Evolutionary conservation across 2,797 vertebrate genomes (phyloP), one percentile per base, ranked within the genome.

Genomic region (Rhynchonycteris naso): DNA sequence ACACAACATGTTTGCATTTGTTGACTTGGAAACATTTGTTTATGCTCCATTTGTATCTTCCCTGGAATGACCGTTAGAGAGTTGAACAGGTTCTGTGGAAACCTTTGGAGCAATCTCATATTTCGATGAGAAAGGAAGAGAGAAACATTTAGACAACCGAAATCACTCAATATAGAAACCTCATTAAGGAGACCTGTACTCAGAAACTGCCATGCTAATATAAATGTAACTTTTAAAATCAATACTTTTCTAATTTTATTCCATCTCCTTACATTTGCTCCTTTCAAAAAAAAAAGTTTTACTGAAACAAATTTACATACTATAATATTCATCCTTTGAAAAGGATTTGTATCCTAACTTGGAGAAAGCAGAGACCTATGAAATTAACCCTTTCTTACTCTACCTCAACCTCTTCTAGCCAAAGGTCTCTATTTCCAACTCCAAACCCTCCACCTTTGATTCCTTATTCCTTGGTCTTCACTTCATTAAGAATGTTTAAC

Each of bases 101-200:
- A 92, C 8, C 15, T 82, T 28, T 82, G 63, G 58, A 78, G 33
- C 13, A 87, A 33, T 74, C 18, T 86, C 79, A 75, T 92, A 94
- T 79, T 82, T 85, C 22, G 93, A 66, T 76, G 26, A 65, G 50
- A 93, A 95, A 79, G 38, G 24, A 96, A 92, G 54, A 85, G 26
- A 80, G 26, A 26, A 68, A 72, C 43, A 59, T 81, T 26, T 4
- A 89, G 22, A 66, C 28, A 33, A 74, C 30, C 59, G 47, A 7
- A 61, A 30, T 68, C 15, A 50, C 38, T 79, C 30, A 69, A 38
- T 52, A 35, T 18, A 90, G 58, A 88, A 88, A 79, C 38, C 65
- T 63, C 66, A 63, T 61, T 47, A 38, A 93, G 66, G 7, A 21
- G 6, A 91, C 33, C 19, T 28, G 9, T 80, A 93, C 82, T 8